Evolutionary conservation across 2,113 vertebrate species (phyloP), one percentile per base, ranked within the genome.

Genomic region (Setophaga kirtlandii): DNA sequence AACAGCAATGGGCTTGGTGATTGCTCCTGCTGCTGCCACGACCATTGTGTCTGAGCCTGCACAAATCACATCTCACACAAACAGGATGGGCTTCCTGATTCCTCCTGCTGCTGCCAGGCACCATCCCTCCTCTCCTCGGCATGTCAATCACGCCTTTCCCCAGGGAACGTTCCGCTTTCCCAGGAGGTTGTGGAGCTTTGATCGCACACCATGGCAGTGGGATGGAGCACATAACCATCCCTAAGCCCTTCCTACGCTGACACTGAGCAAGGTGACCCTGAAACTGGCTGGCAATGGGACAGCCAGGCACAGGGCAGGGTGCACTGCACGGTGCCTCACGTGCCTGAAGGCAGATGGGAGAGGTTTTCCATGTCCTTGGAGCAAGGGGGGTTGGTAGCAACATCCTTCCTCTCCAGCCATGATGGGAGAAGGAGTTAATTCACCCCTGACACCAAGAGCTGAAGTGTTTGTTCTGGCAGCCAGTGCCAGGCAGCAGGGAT

Each of bases 291-390:
- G 41, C 9, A 41, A 3, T 1, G 31, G 91, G 63, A 42, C 9
- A 6, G 52, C 0, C 3, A 28, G 42, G 68, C 63, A 44, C 25
- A 23, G 44, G 68, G n/a, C 55, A 58, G 74, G 42, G 53, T 7
- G 22, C 17, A 0, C 49, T 44, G 39, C 63, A 18, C 0, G 0
- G 41, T 41, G n/a, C 78, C 71, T 31, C 4, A 0, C 2, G 0
- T 9, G n/a, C 35, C 71, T 1, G 0, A 59, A 64, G 33, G 33
- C 23, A 73, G 23, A 44, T 4, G 11, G 10, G 33, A 69, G 68
- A 68, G 15, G n/a, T 55, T 64, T 42, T 31, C 21, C 33, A 15
- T 25, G 24, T 47, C 35, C 55, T 70, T 50, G 55, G 69, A 58
- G n/a, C 2, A 12, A 65, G 39, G 10, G 58, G 12, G 9, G 11